phyloP scores from a whole-genome alignment of 2,888 invertebrate genomes.

The Choreutis nemorana region DNA sequence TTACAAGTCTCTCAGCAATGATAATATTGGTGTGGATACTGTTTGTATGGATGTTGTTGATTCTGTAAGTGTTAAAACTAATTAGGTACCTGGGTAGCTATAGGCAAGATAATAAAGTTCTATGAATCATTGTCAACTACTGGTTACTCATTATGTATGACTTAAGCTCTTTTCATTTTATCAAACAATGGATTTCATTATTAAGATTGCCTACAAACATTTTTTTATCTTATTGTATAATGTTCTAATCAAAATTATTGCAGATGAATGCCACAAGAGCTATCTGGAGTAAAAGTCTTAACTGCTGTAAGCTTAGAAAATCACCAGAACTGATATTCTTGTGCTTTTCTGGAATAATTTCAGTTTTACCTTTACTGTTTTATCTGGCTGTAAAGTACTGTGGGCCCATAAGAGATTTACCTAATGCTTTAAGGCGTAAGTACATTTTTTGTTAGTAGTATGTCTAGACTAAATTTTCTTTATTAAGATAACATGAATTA shows the following conservation, averaged over 20 bases:
- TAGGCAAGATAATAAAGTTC: no score
- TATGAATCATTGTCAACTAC: no score
- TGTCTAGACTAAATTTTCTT: no score
- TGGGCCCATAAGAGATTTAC: conserved; percentile 49
- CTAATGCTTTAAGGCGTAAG: conserved; percentile 55
- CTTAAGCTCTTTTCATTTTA: no score
- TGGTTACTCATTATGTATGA: no score
- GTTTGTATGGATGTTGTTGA: conserved; percentile 76
- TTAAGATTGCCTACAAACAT: no score
- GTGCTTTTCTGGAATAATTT: conserved; percentile 55
- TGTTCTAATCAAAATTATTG: conserved; percentile 15
- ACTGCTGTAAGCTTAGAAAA: conserved; percentile 65
- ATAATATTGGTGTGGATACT: conserved; percentile 63
- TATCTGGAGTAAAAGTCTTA: conserved; percentile 66
- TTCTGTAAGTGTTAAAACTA: conserved; percentile 48
- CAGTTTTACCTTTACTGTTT: conserved; percentile 62
- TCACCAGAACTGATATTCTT: conserved; percentile 67
- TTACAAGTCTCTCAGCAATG: conserved; percentile 64
- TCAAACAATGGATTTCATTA: no score
- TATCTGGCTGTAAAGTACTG: conserved; percentile 63
- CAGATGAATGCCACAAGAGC: conserved; percentile 73
- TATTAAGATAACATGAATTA: no score
- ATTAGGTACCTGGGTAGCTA: no score
- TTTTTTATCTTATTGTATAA: neutral
- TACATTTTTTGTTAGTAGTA: conserved; percentile 9